phyloP scores from a whole-genome alignment of 1,140 invertebrate species.

The Zaprionus inermis region DNA sequence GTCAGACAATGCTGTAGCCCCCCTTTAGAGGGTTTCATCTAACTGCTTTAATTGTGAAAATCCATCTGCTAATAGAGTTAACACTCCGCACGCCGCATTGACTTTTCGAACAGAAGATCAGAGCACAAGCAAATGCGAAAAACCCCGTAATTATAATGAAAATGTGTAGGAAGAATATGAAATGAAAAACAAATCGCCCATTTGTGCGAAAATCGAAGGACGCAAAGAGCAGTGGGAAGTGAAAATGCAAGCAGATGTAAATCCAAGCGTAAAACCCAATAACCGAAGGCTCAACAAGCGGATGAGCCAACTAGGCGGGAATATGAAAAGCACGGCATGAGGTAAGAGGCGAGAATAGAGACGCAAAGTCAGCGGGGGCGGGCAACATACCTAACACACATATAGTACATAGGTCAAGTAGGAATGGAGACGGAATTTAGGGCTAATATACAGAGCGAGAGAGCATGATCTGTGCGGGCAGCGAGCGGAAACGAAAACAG shows the following conservation, averaged over 20 bases:
- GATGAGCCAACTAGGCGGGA: conserved; percentile 14
- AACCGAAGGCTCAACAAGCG: conserved; percentile 53
- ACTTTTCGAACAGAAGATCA: not conserved
- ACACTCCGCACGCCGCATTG: not conserved
- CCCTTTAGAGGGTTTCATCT: not conserved
- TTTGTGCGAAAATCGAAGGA: conserved; percentile 31
- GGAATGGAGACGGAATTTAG: conserved; percentile 44
- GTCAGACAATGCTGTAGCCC: not conserved
- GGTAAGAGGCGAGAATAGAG: conserved; percentile 29
- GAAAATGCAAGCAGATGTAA: conserved; percentile 80
- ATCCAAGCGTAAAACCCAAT: conserved; percentile 71
- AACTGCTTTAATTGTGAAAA: not conserved
- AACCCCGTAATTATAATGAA: conserved; percentile 40
- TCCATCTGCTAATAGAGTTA: conserved; percentile 42
- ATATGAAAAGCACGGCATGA: conserved; percentile 69
- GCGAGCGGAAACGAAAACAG: conserved; percentile 54
- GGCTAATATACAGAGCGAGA: no score
- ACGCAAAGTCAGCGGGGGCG: conserved; percentile 63
- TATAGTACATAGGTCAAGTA: conserved; percentile 62
- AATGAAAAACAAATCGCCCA: conserved; percentile 65
- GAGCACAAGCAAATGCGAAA: conserved; percentile 15
- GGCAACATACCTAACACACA: not conserved
- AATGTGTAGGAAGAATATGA: conserved; percentile 29
- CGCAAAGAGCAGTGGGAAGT: conserved; percentile 1
- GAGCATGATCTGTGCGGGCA: conserved; percentile 27